These are phyloP conservation scores for Kuschelorhynchus macadamiae DNA, from an alignment of 2,888 invertebrate species.

Conservation along the genomic window DNA sequence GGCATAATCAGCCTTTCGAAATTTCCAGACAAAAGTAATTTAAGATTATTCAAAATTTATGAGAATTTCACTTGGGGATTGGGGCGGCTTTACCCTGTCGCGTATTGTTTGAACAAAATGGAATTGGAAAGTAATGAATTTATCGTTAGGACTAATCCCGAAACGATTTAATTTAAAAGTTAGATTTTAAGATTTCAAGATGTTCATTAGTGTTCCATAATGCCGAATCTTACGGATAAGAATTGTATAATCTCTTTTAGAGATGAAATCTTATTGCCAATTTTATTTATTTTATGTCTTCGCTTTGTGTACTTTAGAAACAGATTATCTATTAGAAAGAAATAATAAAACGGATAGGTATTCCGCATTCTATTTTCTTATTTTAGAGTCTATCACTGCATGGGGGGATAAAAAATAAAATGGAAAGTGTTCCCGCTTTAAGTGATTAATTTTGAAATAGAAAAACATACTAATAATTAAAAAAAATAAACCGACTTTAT, in stretches of 20 bases:
- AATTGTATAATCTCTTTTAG: constrained; percentile 24
- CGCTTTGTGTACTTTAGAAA: neutral
- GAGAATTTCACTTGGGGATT: constrained; percentile 26
- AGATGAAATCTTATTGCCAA: constrained; percentile 1
- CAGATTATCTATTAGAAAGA: neutral
- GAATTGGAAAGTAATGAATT: constrained; percentile 46
- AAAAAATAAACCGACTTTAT: no score
- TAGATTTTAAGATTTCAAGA: constrained; percentile 42
- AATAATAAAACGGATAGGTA: no score
- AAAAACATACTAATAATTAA: no score
- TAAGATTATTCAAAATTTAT: constrained; percentile 34
- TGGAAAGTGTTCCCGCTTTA: neutral
- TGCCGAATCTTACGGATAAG: constrained; percentile 24
- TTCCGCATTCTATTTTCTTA: no score
- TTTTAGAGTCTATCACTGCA: no score
- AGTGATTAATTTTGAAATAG: neutral
- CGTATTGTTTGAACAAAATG: constrained; percentile 40
- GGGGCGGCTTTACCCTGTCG: constrained; percentile 27
- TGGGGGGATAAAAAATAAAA: neutral
- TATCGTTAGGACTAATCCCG: constrained; percentile 40
- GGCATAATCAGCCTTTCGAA: neutral
- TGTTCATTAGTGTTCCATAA: constrained; percentile 40
- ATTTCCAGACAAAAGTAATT: constrained; percentile 17
- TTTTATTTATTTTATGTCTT: neutral
- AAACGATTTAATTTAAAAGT: constrained; percentile 47